Base-by-base conservation (phyloP, 1,140 invertebrate genomes). In the Panagrolaimus sp. region DNA sequence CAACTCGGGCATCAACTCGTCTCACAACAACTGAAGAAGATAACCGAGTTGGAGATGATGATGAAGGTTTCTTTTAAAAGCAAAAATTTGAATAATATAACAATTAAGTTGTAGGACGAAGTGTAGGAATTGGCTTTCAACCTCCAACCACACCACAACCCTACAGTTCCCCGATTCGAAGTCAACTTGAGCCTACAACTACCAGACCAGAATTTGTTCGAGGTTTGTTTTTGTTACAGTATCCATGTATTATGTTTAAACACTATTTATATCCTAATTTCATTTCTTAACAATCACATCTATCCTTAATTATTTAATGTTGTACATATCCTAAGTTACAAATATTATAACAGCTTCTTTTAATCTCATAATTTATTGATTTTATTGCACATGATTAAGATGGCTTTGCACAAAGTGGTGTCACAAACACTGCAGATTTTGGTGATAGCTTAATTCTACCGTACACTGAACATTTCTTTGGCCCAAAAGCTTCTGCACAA, bases 391-490 rank as follows among this genome's bases (percentile, higher is more conserved):
- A 21, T 10, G 10, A n/a, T 58, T 58, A 8, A 58, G 52, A 58
- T 28, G 52, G 52, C n/a, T 58, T 58, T 58, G 52, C 52, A 24
- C 28, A 21, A 38, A 7, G 2, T 38, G 2, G 2, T 10, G 8
- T n/a, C 0, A 4, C 52, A 24, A 21, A 58, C n/a, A 28, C 21
- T n/a, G 28, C 52, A 2, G 52, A 58, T 58, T 28, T 58, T 21
- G 52, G 52, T 17, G 52, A 58, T 28, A 58, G 52, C 52, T 28
- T 58, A 26, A 58, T 58, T 58, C 28, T 58, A n/a, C 52, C 52
- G 21, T 58, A 26, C 17, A 21, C 52, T 21, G 52, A 38, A 58
- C 14, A 21, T 28, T n/a, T 26, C 28, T 58, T 58, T 58, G 21
- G 52, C 52, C 21, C 52, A 12, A 26, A 58, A 58, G 21, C 52